These are phyloP conservation scores for Macropodus opercularis DNA, from an alignment of 2,797 vertebrate species.

Conservation along the genomic window DNA sequence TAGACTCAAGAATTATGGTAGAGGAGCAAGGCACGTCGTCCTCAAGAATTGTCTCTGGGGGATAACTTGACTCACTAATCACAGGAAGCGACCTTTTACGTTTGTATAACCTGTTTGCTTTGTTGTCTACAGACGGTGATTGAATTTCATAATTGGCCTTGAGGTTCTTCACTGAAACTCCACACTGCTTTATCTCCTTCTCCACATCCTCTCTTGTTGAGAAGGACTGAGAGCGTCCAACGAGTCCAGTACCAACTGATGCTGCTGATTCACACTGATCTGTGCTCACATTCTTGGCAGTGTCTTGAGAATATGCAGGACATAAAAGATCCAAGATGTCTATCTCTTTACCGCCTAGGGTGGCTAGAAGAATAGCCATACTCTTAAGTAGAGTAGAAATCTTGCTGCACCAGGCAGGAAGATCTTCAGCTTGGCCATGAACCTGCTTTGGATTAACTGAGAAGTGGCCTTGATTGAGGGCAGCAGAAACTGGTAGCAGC, in stretches of 20 bases:
- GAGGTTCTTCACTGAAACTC: constrained; percentile 92
- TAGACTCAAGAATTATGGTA: constrained; percentile 41
- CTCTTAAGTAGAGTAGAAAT: constrained; percentile 88
- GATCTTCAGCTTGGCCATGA: constrained; percentile 87
- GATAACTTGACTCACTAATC: constrained; percentile 69
- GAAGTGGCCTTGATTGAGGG: constrained; percentile 83
- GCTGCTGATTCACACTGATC: constrained; percentile 44
- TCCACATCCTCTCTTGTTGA: constrained; percentile 90
- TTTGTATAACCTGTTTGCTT: constrained; percentile 79
- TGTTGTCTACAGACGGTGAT: constrained; percentile 49
- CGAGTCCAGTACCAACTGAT: constrained; percentile 61
- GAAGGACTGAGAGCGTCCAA: constrained; percentile 91
- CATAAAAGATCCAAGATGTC: constrained; percentile 85
- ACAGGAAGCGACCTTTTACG: constrained; percentile 83
- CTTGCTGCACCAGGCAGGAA: constrained; percentile 88
- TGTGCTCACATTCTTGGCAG: constrained; percentile 51
- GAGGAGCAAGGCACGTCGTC: constrained; percentile 73
- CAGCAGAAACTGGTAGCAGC: constrained; percentile 84
- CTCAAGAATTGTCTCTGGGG: constrained; percentile 80
- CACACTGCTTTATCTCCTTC: constrained; percentile 91
- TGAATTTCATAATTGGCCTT: constrained; percentile 92
- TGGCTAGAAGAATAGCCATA: constrained; percentile 86
- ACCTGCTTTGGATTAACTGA: constrained; percentile 88
- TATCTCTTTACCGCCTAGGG: constrained; percentile 84
- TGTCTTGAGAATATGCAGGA: constrained; percentile 74